phyloP scores from a whole-genome alignment of 2,888 invertebrate genomes.

The Achlya flavicornis region DNA sequence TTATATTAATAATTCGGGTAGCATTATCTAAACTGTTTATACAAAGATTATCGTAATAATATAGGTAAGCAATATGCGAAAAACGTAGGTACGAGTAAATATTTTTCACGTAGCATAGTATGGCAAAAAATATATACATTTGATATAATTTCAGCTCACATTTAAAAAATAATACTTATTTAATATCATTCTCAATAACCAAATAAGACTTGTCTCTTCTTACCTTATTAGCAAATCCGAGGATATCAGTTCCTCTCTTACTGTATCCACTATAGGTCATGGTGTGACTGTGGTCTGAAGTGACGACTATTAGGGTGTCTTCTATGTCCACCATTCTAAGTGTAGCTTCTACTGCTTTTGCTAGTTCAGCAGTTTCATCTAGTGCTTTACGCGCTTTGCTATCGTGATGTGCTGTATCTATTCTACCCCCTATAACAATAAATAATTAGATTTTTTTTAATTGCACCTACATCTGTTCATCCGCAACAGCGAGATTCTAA shows the following conservation, averaged over 20 bases:
- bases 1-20: too few relatives aligned
- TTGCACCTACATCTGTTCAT: too few relatives aligned
- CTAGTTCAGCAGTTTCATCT: conserved; percentile 91
- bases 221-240: conserved; percentile 70
- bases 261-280: conserved; percentile 90
- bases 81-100: too few relatives aligned
- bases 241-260: conserved; percentile 79
- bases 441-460: too few relatives aligned
- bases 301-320: conserved; percentile 92
- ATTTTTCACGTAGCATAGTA: too few relatives aligned
- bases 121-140: too few relatives aligned
- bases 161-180: too few relatives aligned
- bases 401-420: conserved; percentile 89
- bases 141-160: too few relatives aligned
- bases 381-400: conserved; percentile 87
- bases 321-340: conserved; percentile 82
- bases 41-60: too few relatives aligned
- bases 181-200: not conserved
- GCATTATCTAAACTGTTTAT: too few relatives aligned
- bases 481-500: too few relatives aligned
- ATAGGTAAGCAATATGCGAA: too few relatives aligned
- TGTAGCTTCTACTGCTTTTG: conserved; percentile 88
- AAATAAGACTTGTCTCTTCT: not conserved
- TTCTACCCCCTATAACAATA: conserved; percentile 81
- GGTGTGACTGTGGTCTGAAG: conserved; percentile 92